These are phyloP conservation scores for Ia io DNA, from an alignment of 2,113 vertebrate genomes.

Conservation along the genomic window DNA sequence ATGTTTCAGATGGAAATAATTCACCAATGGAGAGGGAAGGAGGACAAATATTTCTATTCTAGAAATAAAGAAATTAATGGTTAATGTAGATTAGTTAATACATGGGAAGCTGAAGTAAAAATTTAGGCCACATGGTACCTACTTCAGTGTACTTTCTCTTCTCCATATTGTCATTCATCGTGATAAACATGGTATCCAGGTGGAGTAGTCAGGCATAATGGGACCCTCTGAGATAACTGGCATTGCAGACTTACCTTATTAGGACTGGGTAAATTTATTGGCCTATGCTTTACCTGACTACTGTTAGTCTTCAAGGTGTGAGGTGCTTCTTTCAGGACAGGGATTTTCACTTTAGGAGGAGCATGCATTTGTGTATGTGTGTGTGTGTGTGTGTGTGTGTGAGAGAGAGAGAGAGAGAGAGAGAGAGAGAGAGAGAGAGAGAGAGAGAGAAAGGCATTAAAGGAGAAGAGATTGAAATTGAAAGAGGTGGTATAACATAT, in stretches of 20 bases:
- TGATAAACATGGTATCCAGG: not conserved
- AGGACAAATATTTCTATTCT: not conserved
- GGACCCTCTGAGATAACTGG: not conserved
- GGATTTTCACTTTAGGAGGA: not conserved
- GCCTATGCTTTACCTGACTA: not conserved
- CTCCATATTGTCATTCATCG: not conserved
- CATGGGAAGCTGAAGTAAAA: conserved; percentile 22
- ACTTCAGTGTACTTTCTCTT: not conserved
- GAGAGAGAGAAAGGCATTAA: not conserved
- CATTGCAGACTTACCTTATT: not conserved
- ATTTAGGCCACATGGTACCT: not conserved
- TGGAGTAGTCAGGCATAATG: not conserved
- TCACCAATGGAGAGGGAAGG: conserved; percentile 33
- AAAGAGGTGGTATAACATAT: not conserved
- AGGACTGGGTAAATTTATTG: not conserved
- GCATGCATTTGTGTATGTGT: not conserved
- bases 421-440: not conserved
- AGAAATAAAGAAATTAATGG: conserved; percentile 20
- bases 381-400: not conserved
- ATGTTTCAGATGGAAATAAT: conserved; percentile 71
- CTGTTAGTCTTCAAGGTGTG: conserved; percentile 29
- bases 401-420: no score
- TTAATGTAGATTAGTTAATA: conserved; percentile 14
- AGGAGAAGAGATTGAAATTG: not conserved
- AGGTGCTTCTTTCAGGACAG: not conserved